Percentiles rank a stretch among this genome's conserved stretches.
These are phyloP conservation scores for Theropithecus gelada DNA, from an alignment of 2,113 vertebrate species.

Conservation along the genomic window DNA sequence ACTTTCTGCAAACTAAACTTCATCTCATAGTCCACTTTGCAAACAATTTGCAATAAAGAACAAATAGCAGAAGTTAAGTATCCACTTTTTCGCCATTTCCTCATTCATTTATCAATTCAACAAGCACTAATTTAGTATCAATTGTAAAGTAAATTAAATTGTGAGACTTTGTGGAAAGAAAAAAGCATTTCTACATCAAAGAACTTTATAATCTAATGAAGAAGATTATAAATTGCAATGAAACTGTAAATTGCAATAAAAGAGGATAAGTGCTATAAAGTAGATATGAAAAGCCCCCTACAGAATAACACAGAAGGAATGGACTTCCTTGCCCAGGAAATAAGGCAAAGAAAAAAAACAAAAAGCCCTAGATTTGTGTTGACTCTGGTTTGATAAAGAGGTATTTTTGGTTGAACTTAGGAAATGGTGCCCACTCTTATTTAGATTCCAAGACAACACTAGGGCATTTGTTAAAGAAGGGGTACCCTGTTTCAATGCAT, in stretches of 20 bases:
- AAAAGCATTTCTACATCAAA: background rate
- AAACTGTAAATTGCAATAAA: background rate
- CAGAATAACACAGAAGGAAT: background rate
- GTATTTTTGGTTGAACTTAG: background rate
- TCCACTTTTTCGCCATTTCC: background rate
- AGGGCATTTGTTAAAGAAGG: background rate
- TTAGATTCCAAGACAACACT: background rate
- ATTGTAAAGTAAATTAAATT: background rate
- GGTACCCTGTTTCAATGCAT: fast-evolving
- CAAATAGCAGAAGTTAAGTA: background rate
- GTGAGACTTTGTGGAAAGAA: background rate
- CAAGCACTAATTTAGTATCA: background rate
- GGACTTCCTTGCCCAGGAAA: background rate
- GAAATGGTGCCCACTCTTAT: background rate
- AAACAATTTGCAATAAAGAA: background rate
- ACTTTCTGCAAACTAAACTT: background rate
- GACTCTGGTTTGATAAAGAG: background rate
- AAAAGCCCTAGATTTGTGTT: too few species aligned
- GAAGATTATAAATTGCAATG: background rate
- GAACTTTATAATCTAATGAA: background rate
- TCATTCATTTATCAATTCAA: background rate
- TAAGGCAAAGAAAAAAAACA: background rate
- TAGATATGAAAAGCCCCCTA: background rate
- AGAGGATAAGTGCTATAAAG: background rate
- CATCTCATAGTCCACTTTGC: background rate